Base-by-base conservation (phyloP, 2,888 invertebrate genomes). In the Cephus pulcher region DNA sequence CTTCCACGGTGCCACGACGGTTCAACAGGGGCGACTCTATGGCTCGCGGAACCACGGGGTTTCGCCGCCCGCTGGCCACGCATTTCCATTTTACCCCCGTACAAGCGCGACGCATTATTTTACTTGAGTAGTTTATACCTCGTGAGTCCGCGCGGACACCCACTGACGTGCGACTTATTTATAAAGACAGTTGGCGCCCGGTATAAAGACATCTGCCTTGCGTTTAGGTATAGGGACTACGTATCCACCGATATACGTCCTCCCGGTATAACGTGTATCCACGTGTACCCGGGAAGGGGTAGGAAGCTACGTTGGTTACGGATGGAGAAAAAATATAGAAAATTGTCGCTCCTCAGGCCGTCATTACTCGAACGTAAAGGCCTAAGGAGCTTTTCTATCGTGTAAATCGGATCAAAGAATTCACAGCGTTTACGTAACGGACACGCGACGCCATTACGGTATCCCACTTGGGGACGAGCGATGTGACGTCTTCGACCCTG, bases 11-110 rank as follows among this genome's bases (percentile, higher is more conserved):
- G 70, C 40, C 70, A 70, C 71, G 71, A 71, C 71, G 11, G 71
- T 71, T 56, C 71, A 32, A 32, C 76, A 71, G 75, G 76, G 78
- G 78, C 75, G 76, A 75, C 75, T 56, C 75, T 68, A 56, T 75
- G 34, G 68, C 74, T 69, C 73, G 70, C 34, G 40, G 70, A 78
- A 85, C 88, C 84, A 83, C 86, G 86, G 89, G 88, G 88, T 86
- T 86, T 86, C 88, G 84, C 85, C 87, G 82, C 87, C 89, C 83
- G 88, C 85, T 88, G 88, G 1, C 81, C 84, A 85, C 78, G 82
- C 86, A 89, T 88, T 89, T 88, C 88, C 89, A 89, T 89, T 88
- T 87, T 86, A 87, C 88, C 85, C 87, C 83, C 76, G 83, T 75
- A 69, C 78, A 34, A 71, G 33, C 33, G 68, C 68, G 75, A 71